A percentile compares a stretch with the other conserved stretches of the same genome.
Conservation (phyloP, 2,113 vertebrate genomes). For the Bubo scandiacus region DNA sequence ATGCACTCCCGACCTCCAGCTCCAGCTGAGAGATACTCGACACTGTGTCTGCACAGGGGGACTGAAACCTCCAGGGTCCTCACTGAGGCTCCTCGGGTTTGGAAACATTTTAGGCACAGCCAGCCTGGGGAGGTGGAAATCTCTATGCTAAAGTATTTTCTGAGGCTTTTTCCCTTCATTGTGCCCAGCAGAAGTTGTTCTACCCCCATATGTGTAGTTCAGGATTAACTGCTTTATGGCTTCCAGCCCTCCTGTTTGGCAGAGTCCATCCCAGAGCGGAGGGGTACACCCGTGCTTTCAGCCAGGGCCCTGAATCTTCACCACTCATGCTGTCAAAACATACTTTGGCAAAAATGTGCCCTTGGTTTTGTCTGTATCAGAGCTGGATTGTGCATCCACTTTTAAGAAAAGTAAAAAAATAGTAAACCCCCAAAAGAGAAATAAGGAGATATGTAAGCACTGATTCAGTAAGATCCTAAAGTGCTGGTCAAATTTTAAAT, state of each 20-base stretch:
- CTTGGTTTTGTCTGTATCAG: background rate
- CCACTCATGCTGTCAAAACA: background rate
- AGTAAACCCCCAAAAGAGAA: background rate
- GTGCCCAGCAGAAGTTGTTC: background rate
- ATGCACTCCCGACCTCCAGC: background rate
- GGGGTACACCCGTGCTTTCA: background rate
- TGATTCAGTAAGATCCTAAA: background rate
- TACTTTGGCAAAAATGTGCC: background rate
- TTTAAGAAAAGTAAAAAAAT: background rate
- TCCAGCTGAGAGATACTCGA: background rate
- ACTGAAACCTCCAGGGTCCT: background rate
- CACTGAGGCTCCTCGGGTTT: accelerated
- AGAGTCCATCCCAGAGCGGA: background rate
- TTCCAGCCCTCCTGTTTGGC: background rate
- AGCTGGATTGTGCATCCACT: background rate
- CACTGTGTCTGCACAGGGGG: background rate
- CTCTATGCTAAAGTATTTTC: background rate
- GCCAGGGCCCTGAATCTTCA: background rate
- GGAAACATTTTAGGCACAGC: background rate
- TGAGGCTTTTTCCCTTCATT: background rate
- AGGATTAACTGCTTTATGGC: background rate
- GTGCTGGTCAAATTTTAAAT: background rate
- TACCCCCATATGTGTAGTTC: accelerated
- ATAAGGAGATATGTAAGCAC: background rate
- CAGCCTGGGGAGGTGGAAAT: background rate